Evolutionary conservation across 2,888 invertebrate genomes (phyloP).

Genomic region (Harmothoe impar): DNA sequence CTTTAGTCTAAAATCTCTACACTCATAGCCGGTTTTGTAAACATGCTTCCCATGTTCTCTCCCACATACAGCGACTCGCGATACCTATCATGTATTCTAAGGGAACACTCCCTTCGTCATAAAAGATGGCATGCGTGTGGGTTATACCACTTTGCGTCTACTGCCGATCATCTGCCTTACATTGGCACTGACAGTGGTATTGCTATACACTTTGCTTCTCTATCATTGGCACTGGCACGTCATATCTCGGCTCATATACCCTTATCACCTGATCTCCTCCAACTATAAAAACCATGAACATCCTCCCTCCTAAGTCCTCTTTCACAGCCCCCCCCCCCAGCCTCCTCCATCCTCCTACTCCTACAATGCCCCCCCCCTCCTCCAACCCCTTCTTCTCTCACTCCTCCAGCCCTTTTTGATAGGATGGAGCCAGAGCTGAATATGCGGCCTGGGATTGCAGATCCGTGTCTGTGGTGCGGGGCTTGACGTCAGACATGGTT

Average conservation of each 20-base stretch:
- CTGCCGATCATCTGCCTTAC: no score
- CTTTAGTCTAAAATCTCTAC: no score
- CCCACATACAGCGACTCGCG: no score
- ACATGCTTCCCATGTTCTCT: no score
- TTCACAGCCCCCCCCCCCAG: not conserved
- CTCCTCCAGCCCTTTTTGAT: not conserved
- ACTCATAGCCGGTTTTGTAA: no score
- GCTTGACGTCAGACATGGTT: conserved; percentile 46
- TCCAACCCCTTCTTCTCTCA: not conserved
- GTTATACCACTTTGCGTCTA: no score
- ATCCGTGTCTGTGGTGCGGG: conserved; percentile 1
- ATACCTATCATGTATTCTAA: no score
- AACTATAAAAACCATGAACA: not conserved
- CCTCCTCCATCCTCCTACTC: not conserved
- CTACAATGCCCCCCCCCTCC: not conserved
- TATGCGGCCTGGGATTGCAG: not conserved
- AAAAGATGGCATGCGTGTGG: no score
- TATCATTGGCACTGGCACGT: no score
- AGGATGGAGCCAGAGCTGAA: not conserved
- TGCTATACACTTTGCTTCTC: no score
- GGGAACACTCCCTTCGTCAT: no score
- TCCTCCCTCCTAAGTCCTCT: conserved; percentile 15
- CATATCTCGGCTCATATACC: not conserved
- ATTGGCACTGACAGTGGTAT: no score
- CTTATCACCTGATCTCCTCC: not conserved